Base-by-base conservation (phyloP, 2,888 invertebrate species). In the Noctua pronuba region DNA sequence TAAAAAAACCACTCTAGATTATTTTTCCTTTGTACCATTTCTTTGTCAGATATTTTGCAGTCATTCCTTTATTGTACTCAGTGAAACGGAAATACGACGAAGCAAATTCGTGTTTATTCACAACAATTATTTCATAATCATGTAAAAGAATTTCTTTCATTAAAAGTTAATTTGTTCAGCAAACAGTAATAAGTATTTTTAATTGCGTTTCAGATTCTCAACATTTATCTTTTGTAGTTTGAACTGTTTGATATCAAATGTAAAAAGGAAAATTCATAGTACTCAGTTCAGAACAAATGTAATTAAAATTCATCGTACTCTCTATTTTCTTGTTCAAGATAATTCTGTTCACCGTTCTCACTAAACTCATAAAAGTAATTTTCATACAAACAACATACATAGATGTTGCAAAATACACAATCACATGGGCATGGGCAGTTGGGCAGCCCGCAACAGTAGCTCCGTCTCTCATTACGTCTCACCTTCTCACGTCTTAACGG, bases 161-260 rank as follows among this genome's bases (percentile, higher is more conserved):
- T 35, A 79, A 65, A 68, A 35, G 44, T 55, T 44, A n/a, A 49
- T 65, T 80, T 65, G 64, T 49, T 44, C 58, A 49, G 41, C 28
- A 55, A 80, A 60, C 35, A 75, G 64, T 24, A 52, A 69, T 35
- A 75, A 69, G 49, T 44, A 44, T 73, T 52, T 80, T 21, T 75
- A 81, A 81, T 81, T 66, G 58, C 44, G 66, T 58, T 52, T 38
- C 35, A 49, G 73, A 73, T 41, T 38, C 16, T 58, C 38, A 73
- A 44, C 18, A 13, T 64, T 55, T 44, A 68, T 55, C 49, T 66
- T 55, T 73, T 68, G 38, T 64, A 55, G 18, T 67, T 67, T 80
- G 4, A 67, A 67, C 35, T 46, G 44, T 80, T 80, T 62, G 49
- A 67, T 73, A 74, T 67, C 35, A 67, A 73, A 67, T n/a, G 7